Conservation (phyloP, 2,797 vertebrate species). For the Melanitta fusca region DNA sequence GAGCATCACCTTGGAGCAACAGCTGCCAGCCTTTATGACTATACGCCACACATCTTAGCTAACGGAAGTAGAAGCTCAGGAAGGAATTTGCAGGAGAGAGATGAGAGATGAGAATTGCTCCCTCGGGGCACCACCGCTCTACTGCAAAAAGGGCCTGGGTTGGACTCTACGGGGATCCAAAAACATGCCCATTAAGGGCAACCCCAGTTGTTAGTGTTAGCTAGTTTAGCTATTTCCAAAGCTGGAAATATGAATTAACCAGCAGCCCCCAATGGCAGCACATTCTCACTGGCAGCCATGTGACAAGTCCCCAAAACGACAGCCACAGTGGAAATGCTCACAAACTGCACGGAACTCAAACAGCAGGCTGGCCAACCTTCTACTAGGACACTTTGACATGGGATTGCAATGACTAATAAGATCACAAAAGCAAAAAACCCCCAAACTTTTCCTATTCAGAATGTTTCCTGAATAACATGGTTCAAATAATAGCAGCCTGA, state of each 20-base stretch:
- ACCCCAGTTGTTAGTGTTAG: neutral
- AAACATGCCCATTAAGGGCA: neutral
- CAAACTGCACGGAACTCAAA: neutral
- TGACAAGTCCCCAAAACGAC: neutral
- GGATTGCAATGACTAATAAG: neutral
- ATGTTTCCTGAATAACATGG: neutral
- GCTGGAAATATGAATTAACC: neutral
- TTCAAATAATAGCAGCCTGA: conserved; percentile 10
- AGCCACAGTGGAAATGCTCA: neutral
- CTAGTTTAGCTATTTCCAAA: neutral
- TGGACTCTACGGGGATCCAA: neutral
- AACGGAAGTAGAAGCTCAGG: neutral
- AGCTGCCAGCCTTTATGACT: neutral
- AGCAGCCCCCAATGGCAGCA: neutral
- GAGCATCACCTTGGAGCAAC: neutral
- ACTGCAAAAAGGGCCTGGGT: neutral
- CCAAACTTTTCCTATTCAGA: neutral
- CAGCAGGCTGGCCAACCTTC: neutral
- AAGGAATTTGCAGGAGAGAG: neutral
- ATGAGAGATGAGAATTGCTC: neutral
- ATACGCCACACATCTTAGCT: neutral
- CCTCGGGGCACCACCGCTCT: neutral
- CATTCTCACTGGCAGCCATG: neutral
- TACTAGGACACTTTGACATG: neutral
- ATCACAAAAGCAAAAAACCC: neutral